Conservation (phyloP, 2,113 vertebrate species). For the Microcebus lehilahytsara region DNA sequence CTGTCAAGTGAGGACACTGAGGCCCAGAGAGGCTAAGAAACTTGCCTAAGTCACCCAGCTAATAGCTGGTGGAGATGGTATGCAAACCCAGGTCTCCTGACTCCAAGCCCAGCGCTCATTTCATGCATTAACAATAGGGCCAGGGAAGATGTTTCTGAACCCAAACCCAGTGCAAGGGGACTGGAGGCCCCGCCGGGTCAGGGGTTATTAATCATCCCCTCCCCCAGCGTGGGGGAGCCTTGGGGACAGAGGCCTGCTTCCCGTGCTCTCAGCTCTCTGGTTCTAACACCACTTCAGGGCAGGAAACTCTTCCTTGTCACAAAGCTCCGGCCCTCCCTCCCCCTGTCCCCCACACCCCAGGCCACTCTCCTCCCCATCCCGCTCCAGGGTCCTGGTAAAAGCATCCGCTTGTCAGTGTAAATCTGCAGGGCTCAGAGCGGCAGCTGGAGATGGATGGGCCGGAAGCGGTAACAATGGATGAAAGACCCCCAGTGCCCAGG, state of each 20-base stretch:
- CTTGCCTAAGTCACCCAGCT: neutral
- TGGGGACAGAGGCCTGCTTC: constrained; percentile 22
- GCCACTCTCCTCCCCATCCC: too few species aligned
- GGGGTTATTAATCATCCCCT: constrained; percentile 15
- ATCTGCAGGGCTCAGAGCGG: too few species aligned
- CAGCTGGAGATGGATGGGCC: too few species aligned
- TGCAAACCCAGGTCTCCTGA: neutral
- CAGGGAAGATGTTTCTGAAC: neutral
- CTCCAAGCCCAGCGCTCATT: neutral
- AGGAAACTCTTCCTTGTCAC: too few species aligned
- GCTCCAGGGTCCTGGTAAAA: too few species aligned
- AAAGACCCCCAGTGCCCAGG: too few species aligned
- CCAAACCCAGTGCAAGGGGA: neutral
- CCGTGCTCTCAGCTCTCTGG: too few species aligned
- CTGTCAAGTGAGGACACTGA: neutral
- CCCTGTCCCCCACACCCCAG: too few species aligned
- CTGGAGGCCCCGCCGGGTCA: neutral
- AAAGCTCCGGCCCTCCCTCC: too few species aligned
- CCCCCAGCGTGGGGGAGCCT: neutral
- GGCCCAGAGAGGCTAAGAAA: neutral
- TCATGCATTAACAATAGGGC: accelerated
- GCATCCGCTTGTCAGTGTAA: too few species aligned
- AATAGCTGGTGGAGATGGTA: neutral
- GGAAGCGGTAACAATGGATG: too few species aligned
- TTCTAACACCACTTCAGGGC: too few species aligned